Base-by-base conservation (phyloP, 2,113 vertebrate species). In the Microcebus lehilahytsara region DNA sequence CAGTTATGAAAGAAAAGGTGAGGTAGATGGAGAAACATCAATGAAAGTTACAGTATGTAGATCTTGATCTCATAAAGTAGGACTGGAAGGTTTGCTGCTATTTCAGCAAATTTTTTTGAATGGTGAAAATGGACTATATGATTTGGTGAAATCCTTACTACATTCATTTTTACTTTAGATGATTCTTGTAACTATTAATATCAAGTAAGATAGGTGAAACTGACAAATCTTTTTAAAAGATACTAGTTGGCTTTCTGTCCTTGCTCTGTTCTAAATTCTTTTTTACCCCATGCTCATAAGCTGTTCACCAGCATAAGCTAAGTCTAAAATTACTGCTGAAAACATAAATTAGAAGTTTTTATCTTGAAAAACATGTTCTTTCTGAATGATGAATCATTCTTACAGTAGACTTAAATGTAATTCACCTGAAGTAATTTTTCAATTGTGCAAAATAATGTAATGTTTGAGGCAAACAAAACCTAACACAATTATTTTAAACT, bases 1-100 rank as follows among this genome's bases (percentile, higher is more conserved):
- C 99, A 9, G 99, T 37, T 37, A 37, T 37, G 37, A 37, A 37
- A 37, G 37, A 37, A 37, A 37, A 37, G 42, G 42, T 42, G 42
- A 42, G 42, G 42, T 42, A 42, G 42, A 99, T 95, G 99, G 99
- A 98, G 99, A 99, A 98, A 99, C 99, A 99, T 99, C 97, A 99
- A 99, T 97, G 69, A 96, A 25, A 13, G 20, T 75, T 58, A 20
- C 9, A 11, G 1, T 58, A 9, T 40, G 1, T 51, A 60, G 34
- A 23, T 92, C 25, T 87, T 87, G n/a, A 78, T 42, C 37, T 85
- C 23, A 2, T 19, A 32, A 49, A 53, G 78, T 27, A 23, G 51
- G 14, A 3, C 95, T 80, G 22, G 56, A 64, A n/a, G 60, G 60
- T 46, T 74, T 67, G 10, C 23, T 78, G 8, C 27, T 27, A 22